phyloP scores from a whole-genome alignment of 2,113 vertebrate genomes.

The Etheostoma cragini region DNA sequence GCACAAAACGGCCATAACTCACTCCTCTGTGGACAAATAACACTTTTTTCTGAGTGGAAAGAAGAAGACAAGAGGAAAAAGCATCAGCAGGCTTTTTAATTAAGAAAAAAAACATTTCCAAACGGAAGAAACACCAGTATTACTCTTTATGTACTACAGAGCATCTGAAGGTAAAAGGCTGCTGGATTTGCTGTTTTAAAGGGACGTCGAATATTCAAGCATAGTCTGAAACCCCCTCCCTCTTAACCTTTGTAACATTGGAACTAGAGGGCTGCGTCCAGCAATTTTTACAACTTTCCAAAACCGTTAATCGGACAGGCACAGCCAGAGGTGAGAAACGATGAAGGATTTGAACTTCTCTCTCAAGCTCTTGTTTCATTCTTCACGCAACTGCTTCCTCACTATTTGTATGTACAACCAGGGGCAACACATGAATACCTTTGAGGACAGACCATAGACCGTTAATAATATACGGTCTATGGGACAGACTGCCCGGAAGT shows the following conservation, averaged over 20 bases:
- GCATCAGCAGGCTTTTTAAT: neutral
- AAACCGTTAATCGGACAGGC: neutral
- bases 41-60: slow-evolving; percentile 81
- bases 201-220: too few species aligned
- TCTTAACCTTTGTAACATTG: neutral
- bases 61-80: neutral
- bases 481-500: neutral
- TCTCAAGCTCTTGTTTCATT: too few species aligned
- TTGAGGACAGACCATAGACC: neutral
- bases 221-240: neutral
- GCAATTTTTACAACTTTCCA: neutral
- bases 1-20: slow-evolving; percentile 88
- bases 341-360: too few species aligned
- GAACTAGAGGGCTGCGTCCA: neutral
- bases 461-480: too few species aligned
- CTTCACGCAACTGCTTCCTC: too few species aligned
- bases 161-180: neutral
- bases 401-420: neutral
- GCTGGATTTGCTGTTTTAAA: neutral
- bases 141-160: neutral
- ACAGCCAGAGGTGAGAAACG: neutral
- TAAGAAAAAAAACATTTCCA: neutral
- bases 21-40: slow-evolving; percentile 88
- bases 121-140: neutral
- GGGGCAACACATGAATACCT: neutral